phyloP scores from a whole-genome alignment of 2,797 vertebrate genomes.

The Tamandua tetradactyla region DNA sequence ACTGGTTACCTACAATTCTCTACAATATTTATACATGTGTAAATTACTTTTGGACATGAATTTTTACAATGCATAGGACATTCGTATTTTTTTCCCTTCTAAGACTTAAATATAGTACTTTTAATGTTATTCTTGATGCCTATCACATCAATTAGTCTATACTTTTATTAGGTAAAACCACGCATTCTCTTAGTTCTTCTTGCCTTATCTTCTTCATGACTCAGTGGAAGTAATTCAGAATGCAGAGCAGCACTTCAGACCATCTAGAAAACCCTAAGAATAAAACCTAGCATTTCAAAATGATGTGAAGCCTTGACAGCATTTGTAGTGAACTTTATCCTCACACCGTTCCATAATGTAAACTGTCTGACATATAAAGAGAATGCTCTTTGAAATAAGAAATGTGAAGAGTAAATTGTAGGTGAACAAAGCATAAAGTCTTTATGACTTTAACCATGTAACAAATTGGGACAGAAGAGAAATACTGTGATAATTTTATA shows the following conservation, averaged over 20 bases:
- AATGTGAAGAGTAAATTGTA: background rate
- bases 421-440: constrained; percentile 30
- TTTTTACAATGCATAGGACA: background rate
- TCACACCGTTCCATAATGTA: background rate
- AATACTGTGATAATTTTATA: background rate
- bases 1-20: background rate
- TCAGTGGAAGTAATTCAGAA: constrained; percentile 5
- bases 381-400: background rate
- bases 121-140: background rate
- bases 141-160: constrained; percentile 40
- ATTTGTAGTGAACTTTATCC: constrained; percentile 42
- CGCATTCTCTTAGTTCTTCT: background rate
- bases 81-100: background rate
- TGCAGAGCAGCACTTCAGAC: background rate
- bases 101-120: background rate
- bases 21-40: background rate
- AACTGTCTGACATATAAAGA: background rate
- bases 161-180: constrained; percentile 22
- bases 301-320: constrained; percentile 3
- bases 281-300: constrained; percentile 26
- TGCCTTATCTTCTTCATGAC: constrained; percentile 25
- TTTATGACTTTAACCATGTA: background rate
- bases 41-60: background rate
- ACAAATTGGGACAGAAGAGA: background rate
- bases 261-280: background rate